phyloP scores from a whole-genome alignment of 2,113 vertebrate genomes.

The Tragelaphus buxtoni region DNA sequence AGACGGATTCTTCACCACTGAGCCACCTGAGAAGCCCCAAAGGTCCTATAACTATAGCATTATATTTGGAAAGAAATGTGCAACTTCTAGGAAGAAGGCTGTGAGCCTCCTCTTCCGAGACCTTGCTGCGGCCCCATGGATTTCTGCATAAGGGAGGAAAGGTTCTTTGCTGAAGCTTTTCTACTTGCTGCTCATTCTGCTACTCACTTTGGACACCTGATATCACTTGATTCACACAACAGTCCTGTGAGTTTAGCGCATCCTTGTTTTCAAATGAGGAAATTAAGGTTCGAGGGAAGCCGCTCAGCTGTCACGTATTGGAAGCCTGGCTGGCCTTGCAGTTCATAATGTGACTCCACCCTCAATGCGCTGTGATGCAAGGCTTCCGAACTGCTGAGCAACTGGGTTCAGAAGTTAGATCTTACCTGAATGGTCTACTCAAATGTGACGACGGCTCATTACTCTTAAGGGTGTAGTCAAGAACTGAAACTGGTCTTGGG shows the following conservation, averaged over 20 bases:
- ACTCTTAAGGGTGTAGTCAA: not conserved
- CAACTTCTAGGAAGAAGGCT: not conserved
- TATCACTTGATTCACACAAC: rapidly evolving
- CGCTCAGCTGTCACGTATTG: rapidly evolving
- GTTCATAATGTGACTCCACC: rapidly evolving
- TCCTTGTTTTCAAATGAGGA: not conserved
- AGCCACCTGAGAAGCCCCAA: not conserved
- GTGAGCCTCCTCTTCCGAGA: rapidly evolving
- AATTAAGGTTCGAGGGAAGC: not conserved
- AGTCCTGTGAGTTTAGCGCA: not conserved
- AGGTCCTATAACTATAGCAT: not conserved
- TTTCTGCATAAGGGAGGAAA: rapidly evolving
- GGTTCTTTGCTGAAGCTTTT: not conserved
- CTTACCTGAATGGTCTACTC: rapidly evolving
- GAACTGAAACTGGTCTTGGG: not conserved
- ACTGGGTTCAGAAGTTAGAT: not conserved
- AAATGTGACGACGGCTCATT: rapidly evolving
- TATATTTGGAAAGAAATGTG: not conserved
- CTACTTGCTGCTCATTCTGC: not conserved
- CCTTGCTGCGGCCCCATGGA: rapidly evolving
- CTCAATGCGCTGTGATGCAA: rapidly evolving
- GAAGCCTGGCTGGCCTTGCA: not conserved
- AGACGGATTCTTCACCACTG: not conserved
- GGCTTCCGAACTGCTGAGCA: not conserved
- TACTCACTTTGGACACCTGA: too few species aligned